These are phyloP conservation scores for Riparia riparia DNA, from an alignment of 2,113 vertebrate species.

Conservation along the genomic window DNA sequence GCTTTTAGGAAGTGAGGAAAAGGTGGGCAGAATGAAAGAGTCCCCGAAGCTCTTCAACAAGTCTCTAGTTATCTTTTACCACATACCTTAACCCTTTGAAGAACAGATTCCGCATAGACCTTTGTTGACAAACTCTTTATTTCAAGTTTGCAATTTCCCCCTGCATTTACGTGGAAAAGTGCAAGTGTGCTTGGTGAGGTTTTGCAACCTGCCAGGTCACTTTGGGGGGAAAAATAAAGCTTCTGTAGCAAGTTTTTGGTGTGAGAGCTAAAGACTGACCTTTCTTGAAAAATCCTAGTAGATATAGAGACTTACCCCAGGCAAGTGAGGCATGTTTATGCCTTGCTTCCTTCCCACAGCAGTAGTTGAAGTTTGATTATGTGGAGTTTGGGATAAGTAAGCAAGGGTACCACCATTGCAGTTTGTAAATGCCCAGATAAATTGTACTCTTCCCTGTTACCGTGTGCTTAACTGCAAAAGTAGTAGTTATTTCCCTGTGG, in stretches of 20 bases:
- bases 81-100: not conserved
- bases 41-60: not conserved
- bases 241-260: not conserved
- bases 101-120: not conserved
- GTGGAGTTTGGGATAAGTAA: not conserved
- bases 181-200: not conserved
- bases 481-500: not conserved
- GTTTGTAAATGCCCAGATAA: not conserved
- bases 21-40: not conserved
- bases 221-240: not conserved
- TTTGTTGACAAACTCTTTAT: not conserved
- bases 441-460: not conserved
- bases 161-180: not conserved
- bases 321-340: not conserved
- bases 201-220: not conserved
- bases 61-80: not conserved
- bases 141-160: not conserved
- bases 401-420: accelerated
- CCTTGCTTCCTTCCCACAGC: not conserved
- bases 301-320: not conserved
- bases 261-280: not conserved
- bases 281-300: not conserved
- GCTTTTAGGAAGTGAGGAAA: not conserved
- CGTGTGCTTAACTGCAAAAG: not conserved
- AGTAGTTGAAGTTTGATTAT: not conserved